Conservation (phyloP, 2,797 vertebrate species). For the Leptodactylus fallax region DNA sequence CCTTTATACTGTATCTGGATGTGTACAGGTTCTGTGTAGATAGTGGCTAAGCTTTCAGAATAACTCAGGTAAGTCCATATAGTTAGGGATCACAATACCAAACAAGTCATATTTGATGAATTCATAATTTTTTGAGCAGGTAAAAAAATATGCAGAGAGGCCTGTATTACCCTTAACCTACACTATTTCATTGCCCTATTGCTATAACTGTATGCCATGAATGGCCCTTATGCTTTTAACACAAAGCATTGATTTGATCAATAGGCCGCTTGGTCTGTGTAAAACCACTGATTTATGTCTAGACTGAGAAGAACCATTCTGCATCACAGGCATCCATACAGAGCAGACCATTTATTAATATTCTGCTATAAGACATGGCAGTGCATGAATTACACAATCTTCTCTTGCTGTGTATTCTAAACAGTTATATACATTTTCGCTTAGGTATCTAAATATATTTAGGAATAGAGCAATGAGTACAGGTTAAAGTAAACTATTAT, state of each 20-base stretch:
- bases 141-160: not conserved
- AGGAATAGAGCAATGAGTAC: not conserved
- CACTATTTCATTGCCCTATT: not conserved
- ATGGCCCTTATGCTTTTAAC: not conserved
- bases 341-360: not conserved
- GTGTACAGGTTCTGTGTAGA: not conserved
- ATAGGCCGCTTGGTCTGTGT: not conserved
- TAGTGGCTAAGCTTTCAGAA: not conserved
- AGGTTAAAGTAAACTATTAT: not conserved
- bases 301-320: not conserved
- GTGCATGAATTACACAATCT: not conserved
- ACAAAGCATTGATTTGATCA: not conserved
- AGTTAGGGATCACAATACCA: not conserved
- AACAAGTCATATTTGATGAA: not conserved
- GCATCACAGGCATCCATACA: not conserved
- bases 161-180: not conserved
- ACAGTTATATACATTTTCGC: not conserved
- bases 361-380: not conserved
- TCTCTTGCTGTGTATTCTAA: not conserved
- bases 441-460: not conserved
- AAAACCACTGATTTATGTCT: not conserved
- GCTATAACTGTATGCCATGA: not conserved
- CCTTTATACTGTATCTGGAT: too few relatives aligned
- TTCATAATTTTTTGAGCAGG: too few relatives aligned
- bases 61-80: not conserved